These are phyloP conservation scores for Phaonia tiefii DNA, from an alignment of 2,888 invertebrate genomes.

Conservation along the genomic window DNA sequence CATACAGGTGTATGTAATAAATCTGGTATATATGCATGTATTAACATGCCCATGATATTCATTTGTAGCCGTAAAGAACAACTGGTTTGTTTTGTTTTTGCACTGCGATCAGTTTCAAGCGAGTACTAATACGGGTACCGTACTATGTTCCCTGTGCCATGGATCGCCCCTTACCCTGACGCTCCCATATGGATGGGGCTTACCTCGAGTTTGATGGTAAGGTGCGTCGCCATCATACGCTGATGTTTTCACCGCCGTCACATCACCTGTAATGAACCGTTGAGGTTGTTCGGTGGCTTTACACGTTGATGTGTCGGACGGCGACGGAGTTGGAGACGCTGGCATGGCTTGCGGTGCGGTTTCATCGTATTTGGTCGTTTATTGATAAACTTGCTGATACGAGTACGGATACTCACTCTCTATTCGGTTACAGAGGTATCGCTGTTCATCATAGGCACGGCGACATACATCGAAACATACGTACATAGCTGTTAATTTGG, in stretches of 20 bases:
- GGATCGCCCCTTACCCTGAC: neutral
- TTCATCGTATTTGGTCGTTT: constrained; percentile 68
- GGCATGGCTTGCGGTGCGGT: neutral
- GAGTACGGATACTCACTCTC: constrained; percentile 62
- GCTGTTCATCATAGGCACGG: neutral
- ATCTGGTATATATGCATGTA: too few relatives aligned
- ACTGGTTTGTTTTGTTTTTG: constrained; percentile 44
- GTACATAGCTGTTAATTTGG: constrained; percentile 75
- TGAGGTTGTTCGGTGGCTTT: constrained; percentile 31
- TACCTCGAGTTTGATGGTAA: constrained; percentile 38
- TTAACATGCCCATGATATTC: constrained; percentile 25
- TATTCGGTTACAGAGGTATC: neutral
- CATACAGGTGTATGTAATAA: too few relatives aligned
- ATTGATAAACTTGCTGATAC: constrained; percentile 73
- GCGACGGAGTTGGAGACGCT: neutral
- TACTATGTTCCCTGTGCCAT: neutral
- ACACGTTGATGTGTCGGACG: neutral
- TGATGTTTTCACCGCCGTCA: constrained; percentile 29
- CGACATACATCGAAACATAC: constrained; percentile 1
- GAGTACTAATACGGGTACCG: neutral
- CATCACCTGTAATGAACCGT: constrained; percentile 43
- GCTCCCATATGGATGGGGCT: constrained; percentile 14
- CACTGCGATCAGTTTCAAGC: constrained; percentile 16
- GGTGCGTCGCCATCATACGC: constrained; percentile 38
- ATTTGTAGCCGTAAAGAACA: constrained; percentile 7